phyloP scores from a whole-genome alignment of 2,797 vertebrate species.

The Tragopan temminckii region DNA sequence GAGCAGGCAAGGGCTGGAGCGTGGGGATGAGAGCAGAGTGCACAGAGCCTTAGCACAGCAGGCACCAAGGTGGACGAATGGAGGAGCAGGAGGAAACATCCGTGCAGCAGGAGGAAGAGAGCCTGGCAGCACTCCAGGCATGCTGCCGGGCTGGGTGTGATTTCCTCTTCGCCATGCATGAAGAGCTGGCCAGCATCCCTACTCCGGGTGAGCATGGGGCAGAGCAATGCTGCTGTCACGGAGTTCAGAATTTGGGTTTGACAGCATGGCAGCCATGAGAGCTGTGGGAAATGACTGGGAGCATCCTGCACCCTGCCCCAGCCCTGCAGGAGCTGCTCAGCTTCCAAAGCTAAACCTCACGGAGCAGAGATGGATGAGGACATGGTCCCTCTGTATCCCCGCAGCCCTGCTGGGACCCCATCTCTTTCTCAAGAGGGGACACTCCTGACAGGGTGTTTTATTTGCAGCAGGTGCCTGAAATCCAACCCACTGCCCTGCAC shows the following conservation, averaged over 20 bases:
- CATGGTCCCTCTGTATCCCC: not conserved
- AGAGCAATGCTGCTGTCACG: not conserved
- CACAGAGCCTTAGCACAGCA: not conserved
- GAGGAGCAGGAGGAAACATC: not conserved
- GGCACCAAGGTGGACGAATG: too few relatives aligned
- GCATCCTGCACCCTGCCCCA: not conserved
- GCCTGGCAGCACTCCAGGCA: not conserved
- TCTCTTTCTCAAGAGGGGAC: not conserved
- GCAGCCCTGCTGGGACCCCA: not conserved
- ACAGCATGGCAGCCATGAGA: not conserved
- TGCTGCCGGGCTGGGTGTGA: not conserved
- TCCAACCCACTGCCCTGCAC: not conserved
- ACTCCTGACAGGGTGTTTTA: constrained; percentile 68
- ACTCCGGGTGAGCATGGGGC: not conserved
- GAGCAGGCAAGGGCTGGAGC: constrained; percentile 3
- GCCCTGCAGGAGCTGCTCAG: rapidly evolving
- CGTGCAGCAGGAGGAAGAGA: not conserved
- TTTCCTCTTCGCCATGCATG: not conserved
- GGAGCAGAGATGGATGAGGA: not conserved
- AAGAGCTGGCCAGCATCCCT: not conserved
- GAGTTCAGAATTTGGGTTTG: not conserved
- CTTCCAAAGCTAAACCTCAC: not conserved
- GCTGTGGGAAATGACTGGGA: not conserved
- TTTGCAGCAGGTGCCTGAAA: constrained; percentile 72
- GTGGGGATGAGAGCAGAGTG: not conserved